Conservation (phyloP, 2,797 vertebrate species). For the Gallinago stenura region DNA sequence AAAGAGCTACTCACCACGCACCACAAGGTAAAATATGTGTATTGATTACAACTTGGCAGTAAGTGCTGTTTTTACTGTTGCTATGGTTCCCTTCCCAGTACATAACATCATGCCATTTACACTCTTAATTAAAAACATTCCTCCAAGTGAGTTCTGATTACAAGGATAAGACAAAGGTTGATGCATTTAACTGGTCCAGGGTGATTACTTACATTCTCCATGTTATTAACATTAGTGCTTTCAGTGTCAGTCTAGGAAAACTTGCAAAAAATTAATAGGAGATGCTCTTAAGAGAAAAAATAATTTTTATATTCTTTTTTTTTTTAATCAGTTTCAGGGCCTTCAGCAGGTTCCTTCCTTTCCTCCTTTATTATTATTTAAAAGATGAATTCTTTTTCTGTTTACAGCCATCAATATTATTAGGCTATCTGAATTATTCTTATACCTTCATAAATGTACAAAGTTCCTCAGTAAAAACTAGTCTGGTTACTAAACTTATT, state of each 20-base stretch:
- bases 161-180: not conserved
- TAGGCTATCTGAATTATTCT: not conserved
- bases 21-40: not conserved
- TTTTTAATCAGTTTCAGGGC: not conserved
- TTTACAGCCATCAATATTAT: not conserved
- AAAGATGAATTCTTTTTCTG: not conserved
- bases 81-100: not conserved
- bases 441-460: not conserved
- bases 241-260: not conserved
- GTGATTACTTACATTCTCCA: not conserved
- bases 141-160: not conserved
- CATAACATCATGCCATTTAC: not conserved
- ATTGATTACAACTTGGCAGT: not conserved
- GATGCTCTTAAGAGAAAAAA: not conserved
- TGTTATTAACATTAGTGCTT: not conserved
- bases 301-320: not conserved
- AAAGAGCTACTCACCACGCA: not conserved
- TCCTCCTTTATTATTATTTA: not conserved
- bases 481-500: not conserved
- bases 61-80: not conserved
- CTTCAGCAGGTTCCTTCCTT: not conserved
- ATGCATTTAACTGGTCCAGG: not conserved
- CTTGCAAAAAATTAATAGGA: not conserved
- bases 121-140: conserved; percentile 27
- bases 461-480: not conserved